Percentiles rank a stretch among this genome's conserved stretches.
Conservation (phyloP, 2,797 vertebrate species). For the Oophaga sylvatica region DNA sequence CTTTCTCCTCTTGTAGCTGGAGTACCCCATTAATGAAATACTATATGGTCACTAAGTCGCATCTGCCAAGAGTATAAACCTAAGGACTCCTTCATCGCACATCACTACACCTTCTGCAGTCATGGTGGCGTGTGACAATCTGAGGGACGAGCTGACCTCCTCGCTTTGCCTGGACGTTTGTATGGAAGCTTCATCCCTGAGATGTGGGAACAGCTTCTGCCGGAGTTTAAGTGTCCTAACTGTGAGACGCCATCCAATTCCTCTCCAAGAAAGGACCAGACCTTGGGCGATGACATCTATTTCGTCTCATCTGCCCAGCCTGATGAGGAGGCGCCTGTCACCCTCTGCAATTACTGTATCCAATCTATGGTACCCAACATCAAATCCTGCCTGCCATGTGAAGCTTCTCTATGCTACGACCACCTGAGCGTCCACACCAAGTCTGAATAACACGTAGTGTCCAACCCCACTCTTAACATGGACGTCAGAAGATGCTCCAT, state of each 20-base stretch:
- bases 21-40: too few species aligned
- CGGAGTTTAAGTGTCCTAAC: not conserved
- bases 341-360: constrained; percentile 62
- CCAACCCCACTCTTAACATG: constrained; percentile 61
- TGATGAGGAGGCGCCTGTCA: not conserved
- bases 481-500: constrained; percentile 62
- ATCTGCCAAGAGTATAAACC: too few species aligned
- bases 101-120: too few species aligned
- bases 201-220: not conserved
- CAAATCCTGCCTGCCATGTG: constrained; percentile 72
- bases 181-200: too few species aligned
- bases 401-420: constrained; percentile 70
- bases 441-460: constrained; percentile 65
- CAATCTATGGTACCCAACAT: constrained; percentile 53
- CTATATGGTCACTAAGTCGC: too few species aligned
- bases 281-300: not conserved
- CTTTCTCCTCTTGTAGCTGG: too few species aligned
- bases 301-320: not conserved
- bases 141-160: too few species aligned
- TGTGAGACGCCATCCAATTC: not conserved
- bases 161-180: too few species aligned
- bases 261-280: not conserved
- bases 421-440: constrained; percentile 72
- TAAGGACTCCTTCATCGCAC: too few species aligned
- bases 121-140: too few species aligned